Base-by-base conservation (phyloP, 2,113 vertebrate species). In the Oncorhynchus mykiss region DNA sequence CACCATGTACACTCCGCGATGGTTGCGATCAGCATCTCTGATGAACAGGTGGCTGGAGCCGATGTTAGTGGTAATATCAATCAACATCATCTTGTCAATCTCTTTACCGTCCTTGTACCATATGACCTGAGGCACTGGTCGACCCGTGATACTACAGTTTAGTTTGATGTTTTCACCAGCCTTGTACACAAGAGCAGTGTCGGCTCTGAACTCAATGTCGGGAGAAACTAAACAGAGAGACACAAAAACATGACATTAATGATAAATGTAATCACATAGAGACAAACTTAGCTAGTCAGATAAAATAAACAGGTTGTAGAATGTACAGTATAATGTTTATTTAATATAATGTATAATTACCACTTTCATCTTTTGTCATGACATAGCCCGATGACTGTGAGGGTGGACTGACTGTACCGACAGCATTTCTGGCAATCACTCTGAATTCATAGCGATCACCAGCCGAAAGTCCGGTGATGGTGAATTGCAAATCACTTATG, bases 391-490 rank as follows among this genome's bases (percentile, higher is more conserved):
- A 99, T 80, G 98, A 96, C 82, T 99, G 97, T 22, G 98, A 99
- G 31, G 98, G 97, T 0, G 97, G 97, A 86, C 98, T 99, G 85
- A 99, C 90, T 22, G 97, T 99, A 84, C 97, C 96, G 76, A 99
- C 93, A 73, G 97, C 97, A 74, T 99, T 99, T 86, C 98, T 96
- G 85, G 98, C 97, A 82, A 97, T 95, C 75, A 98, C 95, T 92
- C 97, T 95, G 89, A 99, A 99, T 85, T 99, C 98, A 1, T 93
- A 97, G 66, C 98, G 94, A 79, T 99, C 98, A 76, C 98, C 98
- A 57, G 97, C 84, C 22, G 95, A 92, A 80, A 99, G 95, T 67
- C 96, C 94, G 24, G 97, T 97, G 22, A 97, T 95, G 13, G 96
- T 98, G 70, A 96, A 99, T 51, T 98, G 96, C 49, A 95, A 97